These are phyloP conservation scores for Sebastolobus alascanus DNA, from an alignment of 2,797 vertebrate genomes.

Conservation along the genomic window DNA sequence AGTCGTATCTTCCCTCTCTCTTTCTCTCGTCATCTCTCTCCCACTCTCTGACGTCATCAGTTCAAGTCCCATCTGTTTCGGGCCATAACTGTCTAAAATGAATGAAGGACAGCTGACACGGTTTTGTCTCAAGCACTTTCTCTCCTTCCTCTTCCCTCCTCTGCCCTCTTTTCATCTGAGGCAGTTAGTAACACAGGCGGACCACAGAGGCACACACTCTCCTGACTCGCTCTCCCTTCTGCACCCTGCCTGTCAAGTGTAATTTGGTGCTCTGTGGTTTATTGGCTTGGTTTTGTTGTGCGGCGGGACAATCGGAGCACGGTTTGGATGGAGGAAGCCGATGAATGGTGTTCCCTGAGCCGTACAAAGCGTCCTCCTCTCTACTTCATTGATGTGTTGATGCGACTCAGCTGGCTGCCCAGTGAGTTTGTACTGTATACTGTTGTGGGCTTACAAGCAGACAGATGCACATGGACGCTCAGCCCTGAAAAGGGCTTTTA, in stretches of 20 bases:
- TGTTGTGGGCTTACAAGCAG: conserved; percentile 58
- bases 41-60: conserved; percentile 31
- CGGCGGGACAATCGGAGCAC: conserved; percentile 65
- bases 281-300: conserved; percentile 75
- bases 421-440: conserved; percentile 59
- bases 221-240: conserved; percentile 31
- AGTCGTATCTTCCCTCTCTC: background rate
- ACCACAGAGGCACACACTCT: conserved; percentile 13
- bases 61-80: conserved; percentile 45
- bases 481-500: conserved; percentile 64
- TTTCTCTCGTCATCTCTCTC: conserved; percentile 1
- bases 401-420: conserved; percentile 72
- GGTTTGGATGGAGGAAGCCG: conserved; percentile 68
- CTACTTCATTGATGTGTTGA: conserved; percentile 77
- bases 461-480: conserved; percentile 67
- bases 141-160: conserved; percentile 17
- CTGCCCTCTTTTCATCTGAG: conserved; percentile 19
- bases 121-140: conserved; percentile 36
- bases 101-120: conserved; percentile 31
- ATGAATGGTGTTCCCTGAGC: conserved; percentile 74
- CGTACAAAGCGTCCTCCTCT: conserved; percentile 72
- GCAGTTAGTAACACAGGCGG: conserved; percentile 24
- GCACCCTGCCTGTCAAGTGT: conserved; percentile 67
- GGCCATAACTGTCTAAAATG: conserved; percentile 27
- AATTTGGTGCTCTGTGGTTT: conserved; percentile 76